Base-by-base conservation (phyloP, 2,113 vertebrate genomes). In the Cygnus atratus region DNA sequence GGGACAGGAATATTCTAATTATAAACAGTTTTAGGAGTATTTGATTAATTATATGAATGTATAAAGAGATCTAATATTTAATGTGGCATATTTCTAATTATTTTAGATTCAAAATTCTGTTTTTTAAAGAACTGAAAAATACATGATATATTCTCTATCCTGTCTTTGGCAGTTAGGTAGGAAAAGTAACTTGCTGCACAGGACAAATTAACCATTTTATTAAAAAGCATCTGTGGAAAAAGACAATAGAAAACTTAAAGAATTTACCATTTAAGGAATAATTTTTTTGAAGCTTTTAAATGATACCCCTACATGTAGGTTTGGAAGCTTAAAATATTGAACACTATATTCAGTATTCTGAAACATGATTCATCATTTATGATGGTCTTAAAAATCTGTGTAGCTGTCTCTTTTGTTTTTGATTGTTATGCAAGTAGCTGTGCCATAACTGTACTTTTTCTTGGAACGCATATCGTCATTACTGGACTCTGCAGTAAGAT, bases 291-390 rank as follows among this genome's bases (percentile, higher is more conserved):
- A 52, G 39, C 65, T 61, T 55, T 3, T 57, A 46, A 66, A 14
- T 66, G 0, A 15, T 57, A 4, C 62, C 18, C 21, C 7, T 62
- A 4, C 20, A n/a, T 20, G 9, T 37, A 28, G 3, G 3, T 59
- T 78, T 88, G 25, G 48, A 78, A 88, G 50, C 1, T 20, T 28
- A 9, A 84, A n/a, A 31, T 78, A 57, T 21, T 79, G 41, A 44
- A 46, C 54, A 35, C 26, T 72, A 59, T 58, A 8, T 14, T 11
- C 18, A 67, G 20, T 54, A 37, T 48, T 43, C 41, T 39, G 46
- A 48, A 48, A 48, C 46, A 48, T 48, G 46, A 48, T 48, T 48
- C 46, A 44, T 39, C 85, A 66, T 43, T 82, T 22, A 28, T 21
- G 9, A 13, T 15, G 44, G 24, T 61, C 20, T 79, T 82, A 18